A percentile compares a stretch with the other conserved stretches of the same genome.
Evolutionary conservation across 2,888 invertebrate species (phyloP).

Genomic region (Drosophila dives): DNA sequence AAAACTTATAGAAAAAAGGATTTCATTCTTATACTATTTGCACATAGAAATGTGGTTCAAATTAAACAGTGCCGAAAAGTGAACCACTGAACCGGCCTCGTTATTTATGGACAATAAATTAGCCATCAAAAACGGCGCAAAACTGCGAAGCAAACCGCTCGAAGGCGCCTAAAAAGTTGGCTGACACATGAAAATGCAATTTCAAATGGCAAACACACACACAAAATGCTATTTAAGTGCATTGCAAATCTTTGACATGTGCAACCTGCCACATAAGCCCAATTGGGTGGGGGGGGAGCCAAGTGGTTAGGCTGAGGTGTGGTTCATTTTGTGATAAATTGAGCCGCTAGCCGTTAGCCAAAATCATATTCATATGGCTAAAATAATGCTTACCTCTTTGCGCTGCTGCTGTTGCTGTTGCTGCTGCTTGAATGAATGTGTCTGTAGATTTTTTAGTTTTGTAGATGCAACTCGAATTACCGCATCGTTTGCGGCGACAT

Average conservation of each 20-base stretch:
- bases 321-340: slow-evolving; percentile 70
- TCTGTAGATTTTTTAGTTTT: slow-evolving; percentile 36
- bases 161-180: slow-evolving; percentile 69
- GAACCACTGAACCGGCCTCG: slow-evolving; percentile 28
- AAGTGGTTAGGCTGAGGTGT: slow-evolving; percentile 17
- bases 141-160: slow-evolving; percentile 35
- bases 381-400: slow-evolving; percentile 64
- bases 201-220: slow-evolving; percentile 42
- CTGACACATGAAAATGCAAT: slow-evolving; percentile 83
- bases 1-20: slow-evolving; percentile 11
- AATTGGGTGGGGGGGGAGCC: background rate
- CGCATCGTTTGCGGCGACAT: slow-evolving; percentile 81
- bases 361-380: slow-evolving; percentile 78
- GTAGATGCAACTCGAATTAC: slow-evolving; percentile 65
- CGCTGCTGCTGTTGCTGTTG: slow-evolving; percentile 5
- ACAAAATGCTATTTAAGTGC: slow-evolving; percentile 73
- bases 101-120: slow-evolving; percentile 51
- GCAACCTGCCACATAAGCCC: slow-evolving; percentile 37
- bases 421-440: slow-evolving; percentile 37
- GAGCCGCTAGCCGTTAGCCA: slow-evolving; percentile 71
- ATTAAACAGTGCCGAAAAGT: slow-evolving; percentile 44
- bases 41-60: slow-evolving; percentile 48
- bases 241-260: slow-evolving; percentile 70
- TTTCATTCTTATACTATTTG: slow-evolving; percentile 47
- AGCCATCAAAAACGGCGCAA: slow-evolving; percentile 48